Base-by-base conservation (phyloP, 2,888 invertebrate genomes). In the Tridacna crocea region DNA sequence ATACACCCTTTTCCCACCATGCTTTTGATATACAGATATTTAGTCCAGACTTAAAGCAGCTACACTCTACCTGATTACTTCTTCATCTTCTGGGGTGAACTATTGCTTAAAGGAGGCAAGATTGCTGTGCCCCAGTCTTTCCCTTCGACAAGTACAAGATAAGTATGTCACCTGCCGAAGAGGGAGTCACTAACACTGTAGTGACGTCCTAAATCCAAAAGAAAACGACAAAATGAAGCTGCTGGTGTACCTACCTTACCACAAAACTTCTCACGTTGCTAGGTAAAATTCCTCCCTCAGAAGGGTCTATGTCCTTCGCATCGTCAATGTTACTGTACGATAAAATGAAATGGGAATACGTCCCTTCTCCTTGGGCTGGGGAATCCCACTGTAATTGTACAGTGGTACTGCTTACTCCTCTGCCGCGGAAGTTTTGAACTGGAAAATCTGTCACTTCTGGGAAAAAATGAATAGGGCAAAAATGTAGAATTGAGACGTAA, bases 321-420 rank as follows among this genome's bases (percentile, higher is more conserved):
- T 77, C 22, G 48, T 79, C 72, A 77, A 77, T 83, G 77, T 86
- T 19, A 75, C 85, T 79, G 58, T 79, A 84, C 3, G 84, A 79
- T n/a, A 84, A 68, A n/a, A 75, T 75, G 47, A 77, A 84, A 46
- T 77, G 76, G 26, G 79, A 68, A 46, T 72, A 84, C 0, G 47
- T 63, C 6, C 84, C 84, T 0, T 60, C 55, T 19, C 58, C 74
- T 36, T 36, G 36, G 36, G 36, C 36, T 11, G 85, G 85, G 0
- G 78, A 72, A 3, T 82, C 82, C 85, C 85, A 85, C 6, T 68
- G 72, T 48, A 85, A 47, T n/a, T 80, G 60, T 0, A 85, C 75
- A 26, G 78, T 70, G 4, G 85, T 82, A 0, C 82, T 82, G 6
- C 80, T 82, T 17, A 85, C 66, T 11, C 77, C 80, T 15, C 19